Evolutionary conservation across 2,113 vertebrate genomes (phyloP).

Genomic region (Apaloderma vittatum): DNA sequence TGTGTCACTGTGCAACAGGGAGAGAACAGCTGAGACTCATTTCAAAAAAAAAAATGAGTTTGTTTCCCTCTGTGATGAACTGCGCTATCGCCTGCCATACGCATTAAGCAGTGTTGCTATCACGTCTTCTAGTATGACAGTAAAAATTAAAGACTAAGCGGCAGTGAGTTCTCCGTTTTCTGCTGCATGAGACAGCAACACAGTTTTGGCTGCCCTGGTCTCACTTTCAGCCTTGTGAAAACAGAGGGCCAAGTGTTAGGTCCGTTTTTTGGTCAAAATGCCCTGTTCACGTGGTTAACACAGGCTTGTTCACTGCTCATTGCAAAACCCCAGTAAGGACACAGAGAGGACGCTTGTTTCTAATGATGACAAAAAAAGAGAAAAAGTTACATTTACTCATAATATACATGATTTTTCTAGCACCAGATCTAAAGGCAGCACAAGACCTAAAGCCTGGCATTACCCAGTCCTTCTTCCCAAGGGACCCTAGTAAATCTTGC

Average conservation of each 20-base stretch:
- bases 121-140: not conserved
- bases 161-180: not conserved
- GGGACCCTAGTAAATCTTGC: not conserved
- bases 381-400: not conserved
- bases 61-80: slow-evolving; percentile 38
- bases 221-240: not conserved
- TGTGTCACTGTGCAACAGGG: not conserved
- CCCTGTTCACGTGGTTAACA: not conserved
- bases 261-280: not conserved
- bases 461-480: not conserved
- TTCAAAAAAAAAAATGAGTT: slow-evolving; percentile 58
- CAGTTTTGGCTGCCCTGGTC: not conserved
- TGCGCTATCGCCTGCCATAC: not conserved
- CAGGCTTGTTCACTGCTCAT: not conserved
- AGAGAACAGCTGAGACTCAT: slow-evolving; percentile 35
- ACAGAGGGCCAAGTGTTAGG: not conserved
- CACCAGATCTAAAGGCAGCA: not conserved
- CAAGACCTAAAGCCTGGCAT: not conserved
- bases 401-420: not conserved
- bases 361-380: not conserved
- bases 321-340: not conserved
- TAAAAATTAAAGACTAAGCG: slow-evolving; percentile 38
- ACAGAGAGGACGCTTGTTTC: not conserved
- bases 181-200: not conserved
- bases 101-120: not conserved